Evolutionary conservation across 1,140 invertebrate species (phyloP).

Genomic region (Ericerus pela): DNA sequence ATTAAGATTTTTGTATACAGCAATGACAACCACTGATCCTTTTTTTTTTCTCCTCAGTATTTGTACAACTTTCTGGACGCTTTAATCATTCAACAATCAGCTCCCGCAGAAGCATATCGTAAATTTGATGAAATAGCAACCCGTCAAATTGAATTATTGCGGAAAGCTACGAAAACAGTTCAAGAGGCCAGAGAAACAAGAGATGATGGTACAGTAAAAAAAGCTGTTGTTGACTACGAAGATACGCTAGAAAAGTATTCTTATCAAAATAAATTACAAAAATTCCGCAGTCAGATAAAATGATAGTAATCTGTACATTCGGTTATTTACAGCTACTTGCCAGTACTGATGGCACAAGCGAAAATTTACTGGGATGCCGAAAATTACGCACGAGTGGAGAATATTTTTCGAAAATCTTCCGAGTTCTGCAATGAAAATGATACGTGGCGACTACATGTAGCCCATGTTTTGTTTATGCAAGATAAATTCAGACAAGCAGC

Average conservation of each 20-base stretch:
- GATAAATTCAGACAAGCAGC: conserved; percentile 97
- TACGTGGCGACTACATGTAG: conserved; percentile 93
- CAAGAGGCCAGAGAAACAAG: conserved; percentile 77
- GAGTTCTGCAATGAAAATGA: conserved; percentile 98
- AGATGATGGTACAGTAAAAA: conserved; percentile 77
- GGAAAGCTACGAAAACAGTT: conserved; percentile 85
- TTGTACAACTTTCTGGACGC: conserved; percentile 83
- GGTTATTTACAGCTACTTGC: conserved; percentile 46
- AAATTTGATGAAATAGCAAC: conserved; percentile 92
- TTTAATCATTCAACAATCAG: conserved; percentile 92
- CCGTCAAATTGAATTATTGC: conserved; percentile 73
- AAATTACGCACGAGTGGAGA: conserved; percentile 88
- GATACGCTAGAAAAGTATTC: conserved; percentile 68
- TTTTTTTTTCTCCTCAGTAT: conserved; percentile 42
- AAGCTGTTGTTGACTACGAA: conserved; percentile 83
- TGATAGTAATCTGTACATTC: not conserved
- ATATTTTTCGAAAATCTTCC: conserved; percentile 87
- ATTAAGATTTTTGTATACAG: too few relatives aligned
- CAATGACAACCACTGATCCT: too few relatives aligned
- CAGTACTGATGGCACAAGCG: conserved; percentile 95
- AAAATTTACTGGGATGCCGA: conserved; percentile 98
- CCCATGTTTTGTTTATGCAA: conserved; percentile 98
- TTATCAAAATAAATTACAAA: not conserved
- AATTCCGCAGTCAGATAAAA: not conserved
- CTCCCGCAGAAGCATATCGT: conserved; percentile 89